Evolutionary conservation across 2,888 invertebrate species (phyloP).

Genomic region (Drosophila diplacantha): DNA sequence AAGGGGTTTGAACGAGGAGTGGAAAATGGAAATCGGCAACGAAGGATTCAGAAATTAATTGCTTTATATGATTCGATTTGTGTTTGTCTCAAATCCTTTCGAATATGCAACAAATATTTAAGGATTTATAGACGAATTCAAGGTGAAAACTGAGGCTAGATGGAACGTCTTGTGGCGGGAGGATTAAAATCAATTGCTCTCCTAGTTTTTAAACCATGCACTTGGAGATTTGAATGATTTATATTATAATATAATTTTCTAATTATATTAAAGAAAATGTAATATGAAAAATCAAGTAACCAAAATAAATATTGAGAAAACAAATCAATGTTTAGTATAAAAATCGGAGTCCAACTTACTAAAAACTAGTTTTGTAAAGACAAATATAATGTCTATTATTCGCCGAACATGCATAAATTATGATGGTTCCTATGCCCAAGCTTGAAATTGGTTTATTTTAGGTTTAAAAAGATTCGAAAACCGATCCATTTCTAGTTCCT

Average conservation of each 20-base stretch:
- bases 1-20: slow-evolving; percentile 1
- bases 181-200: slow-evolving; percentile 1
- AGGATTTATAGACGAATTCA: not conserved
- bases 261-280: no score
- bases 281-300: not conserved
- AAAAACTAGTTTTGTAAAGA: not conserved
- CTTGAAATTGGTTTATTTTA: accelerated
- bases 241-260: no score
- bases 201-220: not conserved
- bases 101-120: slow-evolving; percentile 4
- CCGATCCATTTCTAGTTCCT: not conserved
- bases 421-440: no score
- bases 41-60: slow-evolving; percentile 19
- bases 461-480: not conserved
- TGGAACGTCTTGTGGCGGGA: slow-evolving; percentile 3
- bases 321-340: no score
- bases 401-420: accelerated
- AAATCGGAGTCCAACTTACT: not conserved
- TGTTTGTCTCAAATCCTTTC: slow-evolving; percentile 7
- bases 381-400: not conserved
- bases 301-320: not conserved
- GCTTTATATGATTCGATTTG: slow-evolving; percentile 14
- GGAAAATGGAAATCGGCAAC: not conserved
- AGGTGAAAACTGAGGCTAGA: not conserved
- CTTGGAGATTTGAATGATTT: not conserved